Conservation (phyloP, 2,113 vertebrate genomes). For the Ailuropoda melanoleuca region DNA sequence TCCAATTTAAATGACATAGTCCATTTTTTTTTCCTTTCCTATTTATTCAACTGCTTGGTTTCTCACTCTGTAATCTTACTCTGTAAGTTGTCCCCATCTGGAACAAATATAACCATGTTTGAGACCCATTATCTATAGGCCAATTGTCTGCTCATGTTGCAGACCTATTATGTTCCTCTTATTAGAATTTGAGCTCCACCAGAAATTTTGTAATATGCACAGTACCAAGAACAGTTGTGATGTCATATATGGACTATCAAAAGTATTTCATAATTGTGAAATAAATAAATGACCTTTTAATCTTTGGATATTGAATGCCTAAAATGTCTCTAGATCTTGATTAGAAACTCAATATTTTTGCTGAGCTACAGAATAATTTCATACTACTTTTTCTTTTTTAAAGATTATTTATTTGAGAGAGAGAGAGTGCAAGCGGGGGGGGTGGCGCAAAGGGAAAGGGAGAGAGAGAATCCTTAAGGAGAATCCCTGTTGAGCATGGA, state of each 20-base stretch:
- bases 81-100: background rate
- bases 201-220: background rate
- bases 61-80: background rate
- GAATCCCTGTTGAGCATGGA: too few species aligned
- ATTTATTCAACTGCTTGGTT: background rate
- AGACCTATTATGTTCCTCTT: background rate
- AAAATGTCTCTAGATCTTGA: background rate
- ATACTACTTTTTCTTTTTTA: background rate
- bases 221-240: background rate
- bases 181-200: background rate
- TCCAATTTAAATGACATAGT: background rate
- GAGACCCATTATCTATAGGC: background rate
- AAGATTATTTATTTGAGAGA: too few species aligned
- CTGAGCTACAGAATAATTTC: background rate
- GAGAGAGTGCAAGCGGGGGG: too few species aligned
- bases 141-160: background rate
- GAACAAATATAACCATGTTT: background rate
- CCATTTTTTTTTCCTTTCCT: background rate
- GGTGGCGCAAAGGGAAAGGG: too few species aligned
- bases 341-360: background rate
- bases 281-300: background rate
- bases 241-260: background rate
- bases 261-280: background rate
- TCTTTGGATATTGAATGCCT: background rate
- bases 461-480: too few species aligned